These are phyloP conservation scores for Venustaconcha ellipsiformis DNA, from an alignment of 1,140 invertebrate genomes.

Conservation along the genomic window DNA sequence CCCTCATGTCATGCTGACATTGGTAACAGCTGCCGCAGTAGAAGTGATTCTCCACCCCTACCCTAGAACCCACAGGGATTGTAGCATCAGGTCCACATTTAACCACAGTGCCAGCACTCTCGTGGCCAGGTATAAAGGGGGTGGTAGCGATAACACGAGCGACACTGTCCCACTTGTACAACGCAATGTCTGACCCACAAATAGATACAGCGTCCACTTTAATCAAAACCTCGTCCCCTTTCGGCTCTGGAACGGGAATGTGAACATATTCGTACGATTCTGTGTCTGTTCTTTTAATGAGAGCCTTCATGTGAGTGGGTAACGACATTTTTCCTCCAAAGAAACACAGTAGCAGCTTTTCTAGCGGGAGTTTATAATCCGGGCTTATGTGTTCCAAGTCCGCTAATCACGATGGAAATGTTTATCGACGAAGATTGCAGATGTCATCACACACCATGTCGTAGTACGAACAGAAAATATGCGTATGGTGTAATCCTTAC, in stretches of 20 bases:
- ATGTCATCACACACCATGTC: too few relatives aligned
- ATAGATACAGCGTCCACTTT: conserved; percentile 59
- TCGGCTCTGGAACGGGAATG: conserved; percentile 53
- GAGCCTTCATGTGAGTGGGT: conserved; percentile 57
- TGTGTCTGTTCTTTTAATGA: conserved; percentile 54
- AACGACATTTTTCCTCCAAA: conserved; percentile 7
- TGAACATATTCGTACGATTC: conserved; percentile 54
- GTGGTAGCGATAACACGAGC: conserved; percentile 59
- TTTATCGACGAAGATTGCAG: too few relatives aligned
- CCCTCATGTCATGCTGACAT: conserved; percentile 51
- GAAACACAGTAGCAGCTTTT: too few relatives aligned
- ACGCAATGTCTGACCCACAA: conserved; percentile 61
- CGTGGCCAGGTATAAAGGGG: conserved; percentile 63
- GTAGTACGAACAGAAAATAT: too few relatives aligned
- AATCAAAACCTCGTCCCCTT: conserved; percentile 56
- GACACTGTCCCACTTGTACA: conserved; percentile 61
- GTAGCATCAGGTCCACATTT: conserved; percentile 57
- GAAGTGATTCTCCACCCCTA: conserved; percentile 64
- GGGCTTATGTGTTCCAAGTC: too few relatives aligned
- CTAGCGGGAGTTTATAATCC: too few relatives aligned
- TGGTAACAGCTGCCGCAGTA: conserved; percentile 61
- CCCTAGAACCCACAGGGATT: conserved; percentile 46
- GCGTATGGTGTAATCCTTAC: too few relatives aligned
- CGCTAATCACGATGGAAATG: too few relatives aligned
- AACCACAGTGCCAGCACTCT: conserved; percentile 62